Evolutionary conservation across 2,888 invertebrate species (phyloP), one percentile per base, ranked within the genome.

Genomic region (Reticulitermes lucifugus): DNA sequence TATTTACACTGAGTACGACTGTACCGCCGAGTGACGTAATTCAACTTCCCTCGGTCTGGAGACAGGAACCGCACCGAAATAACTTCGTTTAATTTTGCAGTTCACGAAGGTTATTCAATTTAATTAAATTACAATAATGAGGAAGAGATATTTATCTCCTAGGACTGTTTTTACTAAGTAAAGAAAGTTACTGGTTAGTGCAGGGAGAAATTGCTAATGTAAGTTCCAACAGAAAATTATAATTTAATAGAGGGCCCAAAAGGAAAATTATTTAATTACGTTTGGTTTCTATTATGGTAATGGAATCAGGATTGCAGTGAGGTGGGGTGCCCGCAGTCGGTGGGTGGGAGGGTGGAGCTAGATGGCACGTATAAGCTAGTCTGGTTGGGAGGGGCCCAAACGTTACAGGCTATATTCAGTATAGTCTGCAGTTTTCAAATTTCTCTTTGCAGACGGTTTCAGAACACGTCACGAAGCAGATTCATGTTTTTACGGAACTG

Each of bases 121-220:
- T 86, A 87, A 87, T 87, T 85, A 86, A 86, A 86, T 87, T 86
- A 86, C 87, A 86, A 86, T 86, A 87, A 87, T 87, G 86, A 87
- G 86, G 86, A 86, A 87, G 87, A 86, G 87, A 87, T 87, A 87
- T 87, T 87, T 87, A 86, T 85, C 85, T 86, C 85, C 77, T 46
- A 83, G 73, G 80, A 83, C 77, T 86, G 81, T 85, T 86, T 86
- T 85, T 86, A 85, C 83, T 81, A 82, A 85, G 85, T 83, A 86
- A 84, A 85, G 86, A 86, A 86, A 87, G 86, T 86, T 86, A 87
- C 86, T 87, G 86, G 86, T 86, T 86, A 86, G 79, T 82, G 84
- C 79, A 59, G 81, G 59, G 85, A 84, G 86, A 85, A 86, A 85
- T 85, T 79, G 86, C 86, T 86, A 87, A 87, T 86, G 86, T 83